Evolutionary conservation across 2,888 invertebrate species (phyloP).

Genomic region (Phengaris arion): DNA sequence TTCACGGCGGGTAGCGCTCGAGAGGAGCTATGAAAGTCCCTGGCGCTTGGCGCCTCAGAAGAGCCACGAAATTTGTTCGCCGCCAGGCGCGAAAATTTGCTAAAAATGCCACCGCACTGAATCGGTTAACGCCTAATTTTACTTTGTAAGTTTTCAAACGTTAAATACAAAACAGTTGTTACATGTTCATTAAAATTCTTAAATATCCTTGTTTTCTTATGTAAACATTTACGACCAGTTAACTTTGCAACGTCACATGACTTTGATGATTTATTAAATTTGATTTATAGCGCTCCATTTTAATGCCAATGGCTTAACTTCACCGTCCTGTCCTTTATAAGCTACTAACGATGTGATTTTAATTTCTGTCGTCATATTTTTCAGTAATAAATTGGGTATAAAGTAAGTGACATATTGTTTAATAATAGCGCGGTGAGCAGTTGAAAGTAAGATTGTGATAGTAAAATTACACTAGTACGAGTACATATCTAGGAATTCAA

Average conservation of each 20-base stretch:
- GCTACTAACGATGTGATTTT: neutral
- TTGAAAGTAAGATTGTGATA: too few species aligned
- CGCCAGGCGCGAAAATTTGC: too few species aligned
- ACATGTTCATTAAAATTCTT: neutral
- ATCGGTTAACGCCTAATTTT: too few species aligned
- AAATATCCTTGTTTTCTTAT: neutral
- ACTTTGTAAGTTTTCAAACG: too few species aligned
- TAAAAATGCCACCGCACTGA: too few species aligned
- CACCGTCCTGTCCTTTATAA: neutral
- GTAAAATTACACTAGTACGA: too few species aligned
- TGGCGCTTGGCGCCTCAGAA: too few species aligned
- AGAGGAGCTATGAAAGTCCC: too few species aligned
- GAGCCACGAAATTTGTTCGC: too few species aligned
- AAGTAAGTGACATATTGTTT: neutral
- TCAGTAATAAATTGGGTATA: neutral
- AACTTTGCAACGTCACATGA: neutral
- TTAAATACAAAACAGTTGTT: neutral
- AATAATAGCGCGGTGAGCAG: too few species aligned
- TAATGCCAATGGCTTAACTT: slow-evolving; percentile 13
- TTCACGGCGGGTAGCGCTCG: too few species aligned
- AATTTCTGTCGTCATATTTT: neutral
- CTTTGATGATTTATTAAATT: neutral
- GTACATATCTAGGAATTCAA: too few species aligned
- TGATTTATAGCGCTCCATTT: slow-evolving; percentile 11
- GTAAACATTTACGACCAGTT: neutral